These are phyloP conservation scores for Platorchestia sp. DNA, from an alignment of 1,140 invertebrate genomes.

Conservation along the genomic window DNA sequence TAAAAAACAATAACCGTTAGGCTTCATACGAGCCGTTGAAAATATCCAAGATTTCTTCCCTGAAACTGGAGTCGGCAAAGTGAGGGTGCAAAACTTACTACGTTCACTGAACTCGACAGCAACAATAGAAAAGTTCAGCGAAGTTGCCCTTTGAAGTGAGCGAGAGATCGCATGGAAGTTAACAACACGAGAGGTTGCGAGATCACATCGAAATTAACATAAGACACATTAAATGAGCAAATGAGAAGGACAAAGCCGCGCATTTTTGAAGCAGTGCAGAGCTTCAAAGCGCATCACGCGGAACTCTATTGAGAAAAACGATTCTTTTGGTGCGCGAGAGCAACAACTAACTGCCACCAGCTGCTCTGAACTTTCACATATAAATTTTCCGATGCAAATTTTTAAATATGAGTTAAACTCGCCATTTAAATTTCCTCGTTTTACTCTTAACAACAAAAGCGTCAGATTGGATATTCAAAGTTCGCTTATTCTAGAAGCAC, in stretches of 20 bases:
- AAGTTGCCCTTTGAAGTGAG: not conserved
- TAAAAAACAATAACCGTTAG: not conserved
- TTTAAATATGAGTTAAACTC: no score
- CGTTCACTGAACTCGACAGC: not conserved
- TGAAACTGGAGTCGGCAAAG: not conserved
- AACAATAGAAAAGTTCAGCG: not conserved
- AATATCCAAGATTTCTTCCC: not conserved
- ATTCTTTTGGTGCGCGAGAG: not conserved
- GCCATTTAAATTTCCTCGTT: no score
- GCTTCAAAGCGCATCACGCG: no score
- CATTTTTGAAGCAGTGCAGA: no score
- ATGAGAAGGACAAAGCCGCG: not conserved
- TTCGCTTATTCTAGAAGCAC: no score
- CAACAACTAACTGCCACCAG: not conserved
- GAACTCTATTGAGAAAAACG: not conserved
- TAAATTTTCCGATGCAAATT: no score
- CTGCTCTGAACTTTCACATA: not conserved
- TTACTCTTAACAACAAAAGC: not conserved
- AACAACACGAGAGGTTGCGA: not conserved
- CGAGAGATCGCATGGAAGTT: not conserved
- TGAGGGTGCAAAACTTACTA: not conserved
- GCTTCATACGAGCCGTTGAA: not conserved
- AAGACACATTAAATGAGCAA: no score
- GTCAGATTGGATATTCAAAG: no score
- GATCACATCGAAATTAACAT: not conserved